Evolutionary conservation across 1,140 invertebrate genomes (phyloP).

Genomic region (Anastrepha obliqua): DNA sequence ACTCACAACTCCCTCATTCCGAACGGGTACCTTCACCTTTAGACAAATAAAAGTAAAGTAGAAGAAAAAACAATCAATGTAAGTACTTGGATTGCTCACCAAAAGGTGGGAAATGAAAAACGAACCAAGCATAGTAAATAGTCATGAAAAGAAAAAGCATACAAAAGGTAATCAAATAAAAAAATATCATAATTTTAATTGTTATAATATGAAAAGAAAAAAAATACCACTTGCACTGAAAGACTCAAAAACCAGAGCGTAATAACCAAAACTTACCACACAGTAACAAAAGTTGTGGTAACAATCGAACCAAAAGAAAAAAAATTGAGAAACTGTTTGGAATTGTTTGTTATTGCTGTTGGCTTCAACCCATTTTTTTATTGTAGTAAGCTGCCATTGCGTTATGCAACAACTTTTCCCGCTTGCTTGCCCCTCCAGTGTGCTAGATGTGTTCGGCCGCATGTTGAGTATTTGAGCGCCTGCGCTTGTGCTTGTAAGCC

Average conservation of each 20-base stretch:
- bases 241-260: background rate
- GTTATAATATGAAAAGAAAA: constrained; percentile 3
- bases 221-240: too few species aligned
- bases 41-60: background rate
- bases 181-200: constrained; percentile 13
- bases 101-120: background rate
- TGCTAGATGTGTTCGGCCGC: background rate
- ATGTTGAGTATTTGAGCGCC: too few species aligned
- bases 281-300: constrained; percentile 32
- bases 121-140: background rate
- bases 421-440: background rate
- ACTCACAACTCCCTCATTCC: background rate
- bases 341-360: background rate
- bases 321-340: background rate
- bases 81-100: background rate
- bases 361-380: background rate
- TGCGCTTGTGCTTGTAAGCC: too few species aligned
- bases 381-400: background rate
- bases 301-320: background rate
- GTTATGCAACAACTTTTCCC: constrained; percentile 19
- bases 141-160: constrained; percentile 28
- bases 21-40: background rate
- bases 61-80: background rate
- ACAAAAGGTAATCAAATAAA: constrained; percentile 38
- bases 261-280: constrained; percentile 37